Evolutionary conservation across 2,113 vertebrate species (phyloP).

Genomic region (Tretioscincus oriximinensis): DNA sequence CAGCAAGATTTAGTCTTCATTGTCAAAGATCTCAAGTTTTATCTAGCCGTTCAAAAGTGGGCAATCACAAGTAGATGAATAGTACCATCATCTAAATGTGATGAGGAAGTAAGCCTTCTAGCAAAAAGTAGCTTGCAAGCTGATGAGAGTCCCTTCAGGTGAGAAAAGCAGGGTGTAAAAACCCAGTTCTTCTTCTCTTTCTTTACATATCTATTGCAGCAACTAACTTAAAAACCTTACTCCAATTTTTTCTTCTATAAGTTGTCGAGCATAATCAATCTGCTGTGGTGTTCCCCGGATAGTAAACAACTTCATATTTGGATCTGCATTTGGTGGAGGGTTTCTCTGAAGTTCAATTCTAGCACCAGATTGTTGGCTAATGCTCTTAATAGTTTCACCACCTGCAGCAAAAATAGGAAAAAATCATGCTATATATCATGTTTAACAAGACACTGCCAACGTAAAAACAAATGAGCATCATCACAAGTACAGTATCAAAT

Average conservation of each 20-base stretch:
- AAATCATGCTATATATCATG: not conserved
- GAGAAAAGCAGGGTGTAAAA: too few relatives aligned
- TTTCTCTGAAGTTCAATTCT: slow-evolving; percentile 96
- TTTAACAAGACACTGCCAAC: too few relatives aligned
- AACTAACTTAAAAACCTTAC: slow-evolving; percentile 72
- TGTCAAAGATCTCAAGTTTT: not conserved
- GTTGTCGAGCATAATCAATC: slow-evolving; percentile 95
- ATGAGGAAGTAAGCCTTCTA: too few relatives aligned
- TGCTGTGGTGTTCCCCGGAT: slow-evolving; percentile 94
- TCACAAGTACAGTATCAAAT: too few relatives aligned
- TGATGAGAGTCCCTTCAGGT: too few relatives aligned
- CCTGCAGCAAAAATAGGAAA: slow-evolving; percentile 67
- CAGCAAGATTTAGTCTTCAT: too few relatives aligned
- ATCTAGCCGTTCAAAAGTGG: too few relatives aligned
- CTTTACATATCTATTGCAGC: not conserved
- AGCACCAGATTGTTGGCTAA: slow-evolving; percentile 97
- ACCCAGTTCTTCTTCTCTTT: not conserved
- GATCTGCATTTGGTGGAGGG: slow-evolving; percentile 94
- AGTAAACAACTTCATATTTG: slow-evolving; percentile 96
- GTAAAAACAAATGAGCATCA: too few relatives aligned
- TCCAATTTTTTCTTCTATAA: slow-evolving; percentile 98
- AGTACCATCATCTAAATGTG: too few relatives aligned
- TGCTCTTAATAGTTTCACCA: slow-evolving; percentile 97
- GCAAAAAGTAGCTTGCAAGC: too few relatives aligned
- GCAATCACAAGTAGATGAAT: too few relatives aligned